phyloP scores from a whole-genome alignment of 1,140 invertebrate genomes.

The Eumeta japonica region DNA sequence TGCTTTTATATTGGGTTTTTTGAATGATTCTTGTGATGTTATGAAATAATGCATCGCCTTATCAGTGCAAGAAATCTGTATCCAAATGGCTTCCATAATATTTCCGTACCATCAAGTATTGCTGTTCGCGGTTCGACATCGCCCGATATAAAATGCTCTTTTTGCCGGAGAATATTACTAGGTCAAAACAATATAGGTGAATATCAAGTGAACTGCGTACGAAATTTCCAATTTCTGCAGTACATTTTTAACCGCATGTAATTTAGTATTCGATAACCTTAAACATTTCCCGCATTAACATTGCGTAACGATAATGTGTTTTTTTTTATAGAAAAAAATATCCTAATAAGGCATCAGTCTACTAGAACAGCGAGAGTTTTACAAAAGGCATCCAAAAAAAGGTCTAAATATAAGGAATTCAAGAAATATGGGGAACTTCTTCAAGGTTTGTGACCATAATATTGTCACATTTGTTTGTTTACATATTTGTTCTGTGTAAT shows the following conservation, averaged over 20 bases:
- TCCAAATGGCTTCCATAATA: constrained; percentile 31
- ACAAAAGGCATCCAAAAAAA: constrained; percentile 32
- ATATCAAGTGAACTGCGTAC: constrained; percentile 1
- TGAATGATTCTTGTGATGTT: constrained; percentile 13
- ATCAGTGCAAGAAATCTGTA: constrained; percentile 37
- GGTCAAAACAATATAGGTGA: constrained; percentile 31
- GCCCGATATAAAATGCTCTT: constrained; percentile 41
- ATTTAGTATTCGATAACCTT: too few species aligned
- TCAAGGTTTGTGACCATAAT: constrained; percentile 28
- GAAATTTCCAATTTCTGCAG: too few species aligned
- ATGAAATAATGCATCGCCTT: constrained; percentile 38
- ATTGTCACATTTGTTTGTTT: constrained; percentile 13
- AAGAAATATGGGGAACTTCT: constrained; percentile 52
- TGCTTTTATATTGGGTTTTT: constrained; percentile 34
- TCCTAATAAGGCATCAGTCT: constrained; percentile 37
- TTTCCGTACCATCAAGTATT: constrained; percentile 23
- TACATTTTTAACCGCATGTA: too few species aligned
- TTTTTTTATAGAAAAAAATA: constrained; percentile 1
- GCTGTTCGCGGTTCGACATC: constrained; percentile 17
- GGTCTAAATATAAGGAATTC: constrained; percentile 35
- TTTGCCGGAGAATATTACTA: constrained; percentile 39
- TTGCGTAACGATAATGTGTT: background rate
- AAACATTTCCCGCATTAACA: background rate
- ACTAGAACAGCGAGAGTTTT: constrained; percentile 40
- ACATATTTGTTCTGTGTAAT: too few species aligned